Evolutionary conservation across 2,888 invertebrate genomes (phyloP), one percentile per base, ranked within the genome.

Genomic region (Amphipoea oculea): DNA sequence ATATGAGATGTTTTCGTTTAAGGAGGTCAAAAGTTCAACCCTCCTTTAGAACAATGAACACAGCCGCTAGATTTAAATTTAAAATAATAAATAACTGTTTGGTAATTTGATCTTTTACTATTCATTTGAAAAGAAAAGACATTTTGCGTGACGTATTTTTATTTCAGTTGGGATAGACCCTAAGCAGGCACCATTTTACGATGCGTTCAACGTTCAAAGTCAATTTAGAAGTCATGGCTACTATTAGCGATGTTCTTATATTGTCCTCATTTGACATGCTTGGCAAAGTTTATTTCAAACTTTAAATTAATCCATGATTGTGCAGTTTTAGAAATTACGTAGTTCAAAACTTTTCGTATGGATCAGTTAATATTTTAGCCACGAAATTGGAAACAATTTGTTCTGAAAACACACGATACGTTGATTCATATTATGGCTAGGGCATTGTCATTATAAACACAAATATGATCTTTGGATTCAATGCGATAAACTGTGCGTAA

Each of bases 61-160:
- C 17, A n/a, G 9, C n/a, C 60, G 4, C 20, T 57, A 29, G 9
- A 23, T 36, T 48, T 45, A 23, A 14, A 57, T 17, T 40, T 12
- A 7, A 45, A n/a, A 40, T 9, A 51, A 0, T 2, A 45, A n/a
- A 40, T 9, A 51, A 0, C 4, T 17, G 9, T 76, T 67, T 54
- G 12, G 11, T 20, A 36, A 57, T 54, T 81, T 20, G 14, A 54
- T 54, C 12, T 29, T 45, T 20, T n/a, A 65, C 4, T 57, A 42
- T 57, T 65, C 5, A 51, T 60, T 83, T 42, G 4, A 12, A 48
- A 70, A 40, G 36, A 73, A 73, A 67, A 72, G 4, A 7, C 23
- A 72, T 66, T 78, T 89, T 83, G 90, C 90, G 89, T 91, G 90
- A 83, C 79, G 68, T 62, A 82, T 73, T 86, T 84, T 86, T 92